These are phyloP conservation scores for Argentina silus DNA, from an alignment of 2,797 vertebrate genomes.

Conservation along the genomic window DNA sequence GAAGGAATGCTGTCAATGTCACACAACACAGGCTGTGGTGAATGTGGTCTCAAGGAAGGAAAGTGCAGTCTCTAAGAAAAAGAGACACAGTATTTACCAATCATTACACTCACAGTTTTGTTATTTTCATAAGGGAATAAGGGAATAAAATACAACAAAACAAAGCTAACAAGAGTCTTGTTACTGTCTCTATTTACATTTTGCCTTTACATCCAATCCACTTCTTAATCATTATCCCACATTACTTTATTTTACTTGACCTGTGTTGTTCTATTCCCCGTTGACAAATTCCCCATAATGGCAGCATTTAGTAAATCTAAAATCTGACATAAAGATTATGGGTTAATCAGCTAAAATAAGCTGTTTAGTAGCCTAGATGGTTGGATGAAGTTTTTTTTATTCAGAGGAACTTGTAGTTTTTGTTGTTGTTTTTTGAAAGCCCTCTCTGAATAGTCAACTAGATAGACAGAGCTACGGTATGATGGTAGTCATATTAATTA, in stretches of 20 bases:
- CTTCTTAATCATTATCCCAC: neutral
- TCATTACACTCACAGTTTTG: neutral
- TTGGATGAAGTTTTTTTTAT: neutral
- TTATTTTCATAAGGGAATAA: neutral
- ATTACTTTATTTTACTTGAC: neutral
- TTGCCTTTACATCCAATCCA: neutral
- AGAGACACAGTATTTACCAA: too few species aligned
- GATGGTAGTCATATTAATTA: constrained; percentile 57
- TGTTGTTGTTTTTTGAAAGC: neutral
- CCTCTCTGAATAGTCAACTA: neutral
- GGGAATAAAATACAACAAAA: neutral
- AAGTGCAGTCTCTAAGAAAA: neutral
- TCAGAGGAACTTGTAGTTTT: neutral
- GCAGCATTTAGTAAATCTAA: neutral
- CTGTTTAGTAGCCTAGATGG: too few species aligned
- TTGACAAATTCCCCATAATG: neutral
- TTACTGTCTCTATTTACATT: neutral
- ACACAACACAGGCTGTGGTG: neutral
- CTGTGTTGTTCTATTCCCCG: neutral
- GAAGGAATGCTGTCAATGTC: neutral
- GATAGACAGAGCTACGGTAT: constrained; percentile 1
- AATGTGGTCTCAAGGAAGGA: neutral
- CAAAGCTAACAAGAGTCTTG: neutral
- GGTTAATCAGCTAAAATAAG: too few species aligned
- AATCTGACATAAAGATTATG: too few species aligned